These are phyloP conservation scores for Argyrosomus japonicus DNA, from an alignment of 2,113 vertebrate genomes.

Conservation along the genomic window DNA sequence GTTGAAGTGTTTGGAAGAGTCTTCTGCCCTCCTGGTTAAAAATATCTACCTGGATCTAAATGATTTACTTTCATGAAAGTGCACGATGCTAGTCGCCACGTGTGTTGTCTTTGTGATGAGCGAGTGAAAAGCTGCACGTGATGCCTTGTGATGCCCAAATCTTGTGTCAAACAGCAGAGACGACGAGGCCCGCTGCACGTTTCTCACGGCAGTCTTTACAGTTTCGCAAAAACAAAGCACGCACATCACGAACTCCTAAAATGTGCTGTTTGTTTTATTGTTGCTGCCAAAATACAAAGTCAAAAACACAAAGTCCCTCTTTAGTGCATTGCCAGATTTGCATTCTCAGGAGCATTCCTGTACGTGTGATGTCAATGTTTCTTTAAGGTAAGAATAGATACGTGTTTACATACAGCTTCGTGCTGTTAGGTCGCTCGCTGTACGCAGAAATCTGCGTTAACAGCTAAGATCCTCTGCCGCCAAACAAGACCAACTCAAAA, in stretches of 20 bases:
- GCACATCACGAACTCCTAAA: background rate
- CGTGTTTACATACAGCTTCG: background rate
- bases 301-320: background rate
- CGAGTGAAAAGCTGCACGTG: too few relatives aligned
- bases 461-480: constrained; percentile 13
- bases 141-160: too few relatives aligned
- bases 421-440: background rate
- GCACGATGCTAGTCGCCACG: too few relatives aligned
- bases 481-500: constrained; percentile 35
- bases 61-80: too few relatives aligned
- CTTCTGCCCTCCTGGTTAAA: background rate
- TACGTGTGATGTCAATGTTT: constrained; percentile 40
- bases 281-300: background rate
- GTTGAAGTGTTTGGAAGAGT: background rate
- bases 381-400: constrained; percentile 11
- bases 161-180: too few relatives aligned
- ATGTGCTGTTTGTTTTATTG: background rate
- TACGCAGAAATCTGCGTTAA: background rate
- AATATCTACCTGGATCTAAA: background rate
- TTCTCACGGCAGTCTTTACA: background rate
- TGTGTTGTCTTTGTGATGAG: too few relatives aligned
- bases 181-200: too few relatives aligned
- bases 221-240: background rate
- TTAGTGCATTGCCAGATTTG: constrained; percentile 3
- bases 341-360: constrained; percentile 35